Conservation (phyloP, 2,797 vertebrate genomes). For the Falco rusticolus region DNA sequence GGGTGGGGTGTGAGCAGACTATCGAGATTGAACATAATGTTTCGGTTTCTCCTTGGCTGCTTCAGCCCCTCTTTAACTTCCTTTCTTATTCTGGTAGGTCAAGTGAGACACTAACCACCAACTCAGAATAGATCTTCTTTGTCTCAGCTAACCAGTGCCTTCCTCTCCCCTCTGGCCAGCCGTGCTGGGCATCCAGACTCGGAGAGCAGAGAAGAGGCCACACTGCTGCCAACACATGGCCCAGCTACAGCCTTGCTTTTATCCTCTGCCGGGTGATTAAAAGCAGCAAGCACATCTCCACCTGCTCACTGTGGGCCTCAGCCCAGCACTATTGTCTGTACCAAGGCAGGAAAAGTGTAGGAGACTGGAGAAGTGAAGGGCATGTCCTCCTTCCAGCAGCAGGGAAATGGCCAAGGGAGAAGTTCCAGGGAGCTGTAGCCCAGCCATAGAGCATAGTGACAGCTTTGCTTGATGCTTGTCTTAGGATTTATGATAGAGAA, state of each 20-base stretch:
- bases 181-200: neutral
- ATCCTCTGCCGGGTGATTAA: neutral
- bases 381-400: neutral
- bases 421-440: neutral
- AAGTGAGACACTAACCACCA: neutral
- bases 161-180: neutral
- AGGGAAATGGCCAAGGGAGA: neutral
- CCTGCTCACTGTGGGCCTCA: neutral
- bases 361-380: neutral
- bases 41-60: neutral
- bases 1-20: neutral
- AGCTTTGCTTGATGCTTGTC: neutral
- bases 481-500: neutral
- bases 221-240: neutral
- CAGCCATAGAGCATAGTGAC: neutral
- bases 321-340: neutral
- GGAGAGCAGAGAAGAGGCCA: neutral
- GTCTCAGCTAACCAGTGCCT: neutral
- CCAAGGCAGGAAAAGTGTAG: neutral
- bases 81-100: neutral
- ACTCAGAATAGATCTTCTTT: neutral
- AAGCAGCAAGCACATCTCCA: neutral
- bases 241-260: neutral
- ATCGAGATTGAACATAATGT: neutral
- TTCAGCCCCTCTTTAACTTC: neutral